These are phyloP conservation scores for Pogoniulus pusillus DNA, from an alignment of 2,797 vertebrate species.

Conservation along the genomic window DNA sequence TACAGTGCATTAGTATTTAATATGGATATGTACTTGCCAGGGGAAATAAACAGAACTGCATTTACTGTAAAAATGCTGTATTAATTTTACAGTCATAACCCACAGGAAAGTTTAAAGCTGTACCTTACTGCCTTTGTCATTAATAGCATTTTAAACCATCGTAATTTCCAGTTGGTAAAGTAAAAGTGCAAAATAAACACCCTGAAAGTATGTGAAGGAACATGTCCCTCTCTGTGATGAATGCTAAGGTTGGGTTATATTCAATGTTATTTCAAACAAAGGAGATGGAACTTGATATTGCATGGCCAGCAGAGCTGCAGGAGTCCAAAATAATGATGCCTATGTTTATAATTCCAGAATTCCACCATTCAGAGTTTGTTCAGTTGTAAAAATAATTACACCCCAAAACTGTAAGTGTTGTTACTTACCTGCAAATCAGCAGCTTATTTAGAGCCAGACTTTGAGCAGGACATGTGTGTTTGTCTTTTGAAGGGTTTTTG, in stretches of 20 bases:
- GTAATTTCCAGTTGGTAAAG: neutral
- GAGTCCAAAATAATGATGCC: neutral
- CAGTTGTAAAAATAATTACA: constrained; percentile 20
- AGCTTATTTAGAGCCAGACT: neutral
- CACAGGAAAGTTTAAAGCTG: neutral
- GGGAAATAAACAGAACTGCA: neutral
- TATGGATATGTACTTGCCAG: neutral
- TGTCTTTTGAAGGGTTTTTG: neutral
- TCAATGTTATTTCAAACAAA: neutral
- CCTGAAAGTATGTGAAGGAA: neutral
- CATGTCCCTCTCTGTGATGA: neutral
- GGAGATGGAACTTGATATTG: neutral
- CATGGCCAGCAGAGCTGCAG: neutral
- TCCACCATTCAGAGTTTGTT: constrained; percentile 11
- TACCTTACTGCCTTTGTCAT: neutral
- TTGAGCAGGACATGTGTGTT: neutral
- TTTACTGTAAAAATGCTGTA: neutral
- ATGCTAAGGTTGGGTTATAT: neutral
- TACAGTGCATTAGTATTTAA: neutral
- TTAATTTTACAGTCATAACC: neutral
- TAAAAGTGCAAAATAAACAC: neutral
- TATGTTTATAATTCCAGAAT: neutral
- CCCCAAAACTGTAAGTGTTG: neutral
- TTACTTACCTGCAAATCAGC: neutral
- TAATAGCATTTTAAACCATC: neutral